Evolutionary conservation across 2,888 invertebrate genomes (phyloP).

Genomic region (Cancer borealis): DNA sequence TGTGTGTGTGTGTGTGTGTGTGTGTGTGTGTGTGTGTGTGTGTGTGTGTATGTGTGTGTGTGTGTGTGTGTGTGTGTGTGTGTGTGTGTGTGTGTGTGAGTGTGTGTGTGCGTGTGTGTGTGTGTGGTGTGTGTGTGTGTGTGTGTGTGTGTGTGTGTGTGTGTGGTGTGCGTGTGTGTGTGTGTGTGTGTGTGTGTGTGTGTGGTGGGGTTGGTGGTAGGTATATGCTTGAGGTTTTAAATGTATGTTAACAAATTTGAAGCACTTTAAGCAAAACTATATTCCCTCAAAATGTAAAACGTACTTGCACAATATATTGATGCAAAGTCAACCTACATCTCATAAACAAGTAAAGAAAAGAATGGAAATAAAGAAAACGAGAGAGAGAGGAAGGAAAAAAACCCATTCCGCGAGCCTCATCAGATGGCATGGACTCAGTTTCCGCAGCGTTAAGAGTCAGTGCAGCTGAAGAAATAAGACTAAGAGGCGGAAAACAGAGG

Average conservation of each 20-base stretch:
- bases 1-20: background rate
- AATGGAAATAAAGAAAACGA: background rate
- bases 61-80: slow-evolving; percentile 1
- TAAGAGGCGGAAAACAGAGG: background rate
- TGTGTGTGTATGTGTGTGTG: background rate
- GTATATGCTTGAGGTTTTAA: no score
- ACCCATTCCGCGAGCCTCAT: background rate
- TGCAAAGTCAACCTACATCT: no score
- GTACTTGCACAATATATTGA: background rate
- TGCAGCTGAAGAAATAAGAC: slow-evolving; percentile 21
- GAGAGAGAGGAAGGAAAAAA: background rate
- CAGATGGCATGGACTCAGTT: background rate
- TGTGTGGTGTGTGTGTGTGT: background rate
- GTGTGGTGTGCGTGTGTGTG: no score
- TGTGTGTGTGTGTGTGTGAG: background rate
- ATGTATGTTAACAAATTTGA: background rate
- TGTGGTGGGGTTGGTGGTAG: no score
- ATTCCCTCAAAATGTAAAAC: no score
- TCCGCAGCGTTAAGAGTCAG: background rate
- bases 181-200: no score
- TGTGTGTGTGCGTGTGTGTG: background rate
- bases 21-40: slow-evolving; percentile 1
- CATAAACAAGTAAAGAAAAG: background rate
- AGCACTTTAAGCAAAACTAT: no score
- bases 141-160: no score